These are phyloP conservation scores for Archivesica marissinica DNA, from an alignment of 1,140 invertebrate genomes.

Conservation along the genomic window DNA sequence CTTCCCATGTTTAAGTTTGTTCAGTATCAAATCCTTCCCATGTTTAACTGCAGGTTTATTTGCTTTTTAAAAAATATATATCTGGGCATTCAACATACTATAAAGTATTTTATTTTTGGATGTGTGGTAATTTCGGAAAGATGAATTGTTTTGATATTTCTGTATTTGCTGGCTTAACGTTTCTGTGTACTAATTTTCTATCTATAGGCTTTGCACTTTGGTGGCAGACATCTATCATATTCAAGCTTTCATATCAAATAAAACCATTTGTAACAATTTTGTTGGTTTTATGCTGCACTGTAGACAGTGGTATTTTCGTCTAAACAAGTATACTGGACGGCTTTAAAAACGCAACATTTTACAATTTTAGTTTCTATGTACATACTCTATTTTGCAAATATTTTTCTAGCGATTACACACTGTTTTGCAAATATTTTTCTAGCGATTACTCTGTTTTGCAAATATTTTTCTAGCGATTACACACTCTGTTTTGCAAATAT, in stretches of 20 bases:
- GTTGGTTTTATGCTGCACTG: too few relatives aligned
- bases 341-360: too few relatives aligned
- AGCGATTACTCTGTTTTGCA: too few relatives aligned
- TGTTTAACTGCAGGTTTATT: not conserved
- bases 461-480: too few relatives aligned
- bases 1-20: too few relatives aligned
- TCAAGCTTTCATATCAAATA: constrained; percentile 34
- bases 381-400: too few relatives aligned
- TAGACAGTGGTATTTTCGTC: too few relatives aligned
- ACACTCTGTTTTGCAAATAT: too few relatives aligned
- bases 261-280: constrained; percentile 3
- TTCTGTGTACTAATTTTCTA: not conserved
- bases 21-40: not conserved
- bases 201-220: constrained; percentile 7
- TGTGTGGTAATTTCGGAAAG: not conserved
- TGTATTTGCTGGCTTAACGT: not conserved
- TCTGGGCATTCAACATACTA: not conserved
- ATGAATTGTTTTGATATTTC: not conserved
- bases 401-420: too few relatives aligned
- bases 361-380: too few relatives aligned
- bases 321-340: too few relatives aligned
- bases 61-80: not conserved
- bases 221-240: constrained; percentile 34
- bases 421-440: too few relatives aligned
- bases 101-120: not conserved